Percentiles rank a stretch among this genome's conserved stretches.
phyloP scores from a whole-genome alignment of 2,113 vertebrate genomes.

The Ceyx cyanopectus region DNA sequence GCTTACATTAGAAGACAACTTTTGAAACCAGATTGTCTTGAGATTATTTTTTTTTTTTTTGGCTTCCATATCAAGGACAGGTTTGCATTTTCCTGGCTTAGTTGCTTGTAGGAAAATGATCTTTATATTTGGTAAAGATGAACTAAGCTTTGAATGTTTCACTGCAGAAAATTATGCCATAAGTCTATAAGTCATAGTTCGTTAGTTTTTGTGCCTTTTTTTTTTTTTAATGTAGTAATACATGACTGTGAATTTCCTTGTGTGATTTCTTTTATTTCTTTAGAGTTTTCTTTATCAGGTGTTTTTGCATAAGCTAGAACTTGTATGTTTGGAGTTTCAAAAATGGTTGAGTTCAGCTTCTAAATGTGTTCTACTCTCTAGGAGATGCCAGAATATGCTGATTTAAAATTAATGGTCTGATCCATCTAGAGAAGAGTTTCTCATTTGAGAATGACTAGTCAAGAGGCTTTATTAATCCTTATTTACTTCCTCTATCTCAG shows the following conservation, averaged over 20 bases:
- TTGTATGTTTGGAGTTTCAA: background rate
- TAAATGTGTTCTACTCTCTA: background rate
- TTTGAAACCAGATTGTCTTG: background rate
- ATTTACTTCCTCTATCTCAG: background rate
- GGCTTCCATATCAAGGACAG: background rate
- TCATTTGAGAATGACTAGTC: background rate
- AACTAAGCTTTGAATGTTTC: background rate
- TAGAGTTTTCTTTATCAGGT: background rate
- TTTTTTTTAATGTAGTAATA: background rate
- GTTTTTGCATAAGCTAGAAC: background rate
- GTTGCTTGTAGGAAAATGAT: background rate
- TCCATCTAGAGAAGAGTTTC: background rate
- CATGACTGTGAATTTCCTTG: background rate
- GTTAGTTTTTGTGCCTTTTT: no score
- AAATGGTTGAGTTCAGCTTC: background rate
- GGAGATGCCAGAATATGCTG: background rate
- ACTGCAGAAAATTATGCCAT: background rate
- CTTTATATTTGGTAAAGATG: background rate
- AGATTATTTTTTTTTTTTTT: background rate
- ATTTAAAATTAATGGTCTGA: background rate
- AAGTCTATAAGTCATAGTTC: background rate
- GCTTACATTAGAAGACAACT: background rate
- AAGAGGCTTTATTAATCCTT: background rate
- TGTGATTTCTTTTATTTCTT: background rate
- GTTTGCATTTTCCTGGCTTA: background rate